Base-by-base conservation (phyloP, 2,888 invertebrate genomes). In the Nemotelus nigrinus region DNA sequence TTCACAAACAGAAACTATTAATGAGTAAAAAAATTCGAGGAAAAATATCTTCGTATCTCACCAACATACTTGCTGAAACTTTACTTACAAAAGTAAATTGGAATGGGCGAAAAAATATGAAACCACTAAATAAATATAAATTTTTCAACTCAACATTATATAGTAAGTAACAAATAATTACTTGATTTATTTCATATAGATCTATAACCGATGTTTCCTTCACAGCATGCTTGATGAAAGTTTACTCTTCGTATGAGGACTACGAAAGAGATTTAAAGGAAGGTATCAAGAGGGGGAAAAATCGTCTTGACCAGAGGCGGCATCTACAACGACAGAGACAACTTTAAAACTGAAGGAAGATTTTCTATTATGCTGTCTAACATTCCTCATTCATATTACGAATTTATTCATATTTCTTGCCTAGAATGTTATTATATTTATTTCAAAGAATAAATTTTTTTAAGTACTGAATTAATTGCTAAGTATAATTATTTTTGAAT, bases 281-380 rank as follows among this genome's bases (percentile, higher is more conserved):
- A 41, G 63, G 41, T 4, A 63, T 63, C 3, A 63, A 41, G 8
- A 63, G 63, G 4, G 41, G 63, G 41, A 63, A 57, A 63, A 63
- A 63, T 63, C 63, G 41, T 5, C 63, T 63, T 63, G 43, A 63
- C 63, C 63, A 63, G 63, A 63, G 63, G 63, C 63, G 63, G 63
- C 63, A 63, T 63, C 3, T 39, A 63, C 41, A 63, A 63, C 63
- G 63, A 7, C 41, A 63, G 43, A 39, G 63, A 43, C 63, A 63
- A 63, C 63, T 7, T 7, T n/a, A 58, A 58, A 58, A 58, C 6
- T 58, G n/a, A n/a, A 58, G 25, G n/a, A n/a, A n/a, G n/a, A n/a
- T n/a, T n/a, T n/a, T n/a, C n/a, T n/a, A n/a, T n/a, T n/a, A n/a
- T n/a, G n/a, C n/a, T n/a, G n/a, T n/a, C n/a, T n/a, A n/a, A n/a